phyloP scores from a whole-genome alignment of 2,888 invertebrate genomes.

The Stenchaetothrips biformis region DNA sequence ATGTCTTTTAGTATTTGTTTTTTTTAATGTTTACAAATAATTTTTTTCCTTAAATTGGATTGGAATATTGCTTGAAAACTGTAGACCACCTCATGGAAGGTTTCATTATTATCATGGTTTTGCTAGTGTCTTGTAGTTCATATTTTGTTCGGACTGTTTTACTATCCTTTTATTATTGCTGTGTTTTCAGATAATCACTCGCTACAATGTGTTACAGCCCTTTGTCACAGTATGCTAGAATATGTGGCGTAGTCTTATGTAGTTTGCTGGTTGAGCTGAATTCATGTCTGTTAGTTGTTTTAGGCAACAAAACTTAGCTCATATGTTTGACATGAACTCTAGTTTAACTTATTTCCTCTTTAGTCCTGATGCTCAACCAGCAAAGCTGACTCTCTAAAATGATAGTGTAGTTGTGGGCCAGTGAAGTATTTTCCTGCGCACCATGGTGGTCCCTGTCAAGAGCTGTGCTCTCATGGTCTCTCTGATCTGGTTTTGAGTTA shows the following conservation, averaged over 20 bases:
- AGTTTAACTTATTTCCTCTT: no score
- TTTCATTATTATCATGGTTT: not conserved
- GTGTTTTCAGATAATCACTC: not conserved
- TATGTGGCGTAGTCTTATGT: not conserved
- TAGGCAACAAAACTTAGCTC: no score
- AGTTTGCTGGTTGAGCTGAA: not conserved
- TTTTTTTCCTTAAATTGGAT: not conserved
- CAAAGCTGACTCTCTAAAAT: not conserved
- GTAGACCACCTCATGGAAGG: not conserved
- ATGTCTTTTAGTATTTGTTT: no score
- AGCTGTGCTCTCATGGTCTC: not conserved
- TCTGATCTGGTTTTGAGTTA: not conserved
- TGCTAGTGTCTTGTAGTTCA: not conserved
- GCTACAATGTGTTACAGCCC: not conserved
- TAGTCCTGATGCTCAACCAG: not conserved
- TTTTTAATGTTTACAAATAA: not conserved
- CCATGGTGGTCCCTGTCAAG: not conserved
- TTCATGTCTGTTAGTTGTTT: not conserved
- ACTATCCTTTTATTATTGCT: not conserved
- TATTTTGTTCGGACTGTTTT: not conserved
- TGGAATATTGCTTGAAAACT: no score
- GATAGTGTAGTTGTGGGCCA: constrained; percentile 9
- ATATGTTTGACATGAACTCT: no score
- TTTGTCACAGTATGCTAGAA: not conserved
- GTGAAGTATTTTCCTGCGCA: not conserved